phyloP scores from a whole-genome alignment of 1,140 invertebrate genomes.

The Drosophila hydei region DNA sequence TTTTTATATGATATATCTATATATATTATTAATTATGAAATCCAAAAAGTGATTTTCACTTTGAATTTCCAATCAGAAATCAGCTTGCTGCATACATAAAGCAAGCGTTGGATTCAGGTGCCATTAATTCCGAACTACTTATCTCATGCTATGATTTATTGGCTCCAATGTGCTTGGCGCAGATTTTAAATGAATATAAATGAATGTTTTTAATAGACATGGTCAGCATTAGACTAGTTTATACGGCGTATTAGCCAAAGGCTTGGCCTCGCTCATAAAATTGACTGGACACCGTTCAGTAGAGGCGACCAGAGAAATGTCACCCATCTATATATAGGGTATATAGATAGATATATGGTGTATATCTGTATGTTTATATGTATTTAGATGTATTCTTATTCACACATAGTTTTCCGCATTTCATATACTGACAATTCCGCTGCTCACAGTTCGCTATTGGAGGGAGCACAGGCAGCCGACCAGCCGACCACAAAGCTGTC shows the following conservation, averaged over 20 bases:
- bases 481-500: conserved; percentile 38
- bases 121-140: conserved; percentile 41
- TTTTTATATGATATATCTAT: neutral
- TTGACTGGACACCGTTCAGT: conserved; percentile 74
- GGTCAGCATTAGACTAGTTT: conserved; percentile 35
- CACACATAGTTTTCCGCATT: conserved; percentile 77
- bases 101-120: conserved; percentile 24
- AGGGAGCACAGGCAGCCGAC: conserved; percentile 10
- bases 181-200: conserved; percentile 44
- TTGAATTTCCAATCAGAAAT: neutral
- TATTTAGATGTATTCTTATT: conserved; percentile 43
- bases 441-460: conserved; percentile 53
- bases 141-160: conserved; percentile 52
- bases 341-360: conserved; percentile 10
- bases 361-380: neutral
- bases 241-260: conserved; percentile 44
- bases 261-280: conserved; percentile 54
- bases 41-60: neutral
- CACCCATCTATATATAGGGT: conserved; percentile 74
- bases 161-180: conserved; percentile 32
- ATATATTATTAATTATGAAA: neutral
- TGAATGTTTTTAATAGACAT: conserved; percentile 36
- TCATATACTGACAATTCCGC: conserved; percentile 75
- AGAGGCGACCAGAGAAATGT: conserved; percentile 58
- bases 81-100: neutral